Base-by-base conservation (phyloP, 2,797 vertebrate genomes). In the Poecilia velifera region DNA sequence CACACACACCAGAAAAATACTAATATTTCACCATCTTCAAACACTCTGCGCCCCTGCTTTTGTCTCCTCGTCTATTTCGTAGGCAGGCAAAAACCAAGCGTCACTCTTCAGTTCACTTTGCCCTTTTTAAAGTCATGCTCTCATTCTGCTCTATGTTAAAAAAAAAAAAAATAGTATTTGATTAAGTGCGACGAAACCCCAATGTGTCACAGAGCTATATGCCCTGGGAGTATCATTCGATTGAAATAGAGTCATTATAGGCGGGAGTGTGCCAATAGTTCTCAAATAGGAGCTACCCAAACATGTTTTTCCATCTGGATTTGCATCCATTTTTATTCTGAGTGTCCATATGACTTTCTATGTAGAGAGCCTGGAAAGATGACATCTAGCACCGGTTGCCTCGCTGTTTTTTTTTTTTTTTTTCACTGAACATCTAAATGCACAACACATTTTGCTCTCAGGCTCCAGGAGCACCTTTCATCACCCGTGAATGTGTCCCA, bases 151-250 rank as follows among this genome's bases (percentile, higher is more conserved):
- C 86, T 81, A 34, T 53, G 53, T 87, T 94, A 82, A 91, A 92
- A 95, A 94, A 92, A 94, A 92, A 94, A 94, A 92, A 86, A 92
- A 93, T 90, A 90, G 85, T 76, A 87, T 88, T 92, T 85, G 87
- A 95, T 95, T 93, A 94, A 92, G 93, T 91, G 91, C 88, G 91
- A 89, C 93, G 90, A 94, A 94, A 95, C 93, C 94, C 90, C 89
- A 94, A 95, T 94, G 93, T 95, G 93, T 95, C 95, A 95, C 59
- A 84, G 86, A 91, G 91, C 90, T 87, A 82, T 88, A 93, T 92
- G 93, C 92, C 94, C 92, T 91, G 92, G 91, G 93, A 93, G 90
- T 92, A 91, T 92, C 92, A 89, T 89, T 94, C 93, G 93, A 81
- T 84, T 12, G 85, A 91, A 93, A 94, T 75, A 92, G 89, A 94